Conservation (phyloP, 1,140 invertebrate species). For the Drosophila takahashii region DNA sequence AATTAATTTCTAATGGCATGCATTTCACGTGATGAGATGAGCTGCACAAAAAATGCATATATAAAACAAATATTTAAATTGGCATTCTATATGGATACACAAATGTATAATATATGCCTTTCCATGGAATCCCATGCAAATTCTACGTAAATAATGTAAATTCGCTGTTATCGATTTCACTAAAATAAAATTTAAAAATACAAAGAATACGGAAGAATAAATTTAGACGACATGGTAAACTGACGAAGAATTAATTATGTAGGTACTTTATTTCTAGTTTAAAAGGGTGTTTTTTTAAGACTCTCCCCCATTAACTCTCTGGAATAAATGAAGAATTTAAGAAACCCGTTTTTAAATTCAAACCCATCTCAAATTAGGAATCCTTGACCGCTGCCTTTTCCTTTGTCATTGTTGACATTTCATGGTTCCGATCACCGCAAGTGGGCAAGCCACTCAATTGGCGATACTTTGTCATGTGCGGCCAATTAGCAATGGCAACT, state of each 20-base stretch:
- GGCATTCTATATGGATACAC: not conserved
- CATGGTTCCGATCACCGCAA: slow-evolving; percentile 20
- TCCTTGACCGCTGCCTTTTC: not conserved
- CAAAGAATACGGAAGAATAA: not conserved
- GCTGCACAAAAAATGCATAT: not conserved
- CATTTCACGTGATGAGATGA: slow-evolving; percentile 4
- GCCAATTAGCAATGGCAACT: slow-evolving; percentile 70
- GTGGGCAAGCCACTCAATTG: slow-evolving; percentile 29
- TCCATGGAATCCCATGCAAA: no score
- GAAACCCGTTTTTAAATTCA: no score
- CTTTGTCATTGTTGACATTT: slow-evolving; percentile 31
- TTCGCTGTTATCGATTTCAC: no score
- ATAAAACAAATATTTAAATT: slow-evolving; percentile 5
- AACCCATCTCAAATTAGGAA: not conserved
- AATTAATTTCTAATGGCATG: slow-evolving; percentile 31
- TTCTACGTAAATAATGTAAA: no score
- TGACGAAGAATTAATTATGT: no score
- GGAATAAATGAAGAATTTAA: not conserved
- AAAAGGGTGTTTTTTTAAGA: no score
- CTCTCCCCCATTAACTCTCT: not conserved
- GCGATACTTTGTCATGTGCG: slow-evolving; percentile 76
- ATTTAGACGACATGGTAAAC: no score
- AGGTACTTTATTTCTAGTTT: no score
- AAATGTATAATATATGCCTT: no score
- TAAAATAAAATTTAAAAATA: not conserved